Evolutionary conservation across 37 sponge, comb jelly and placozoan species (phyloP), one percentile per base, ranked within the genome.

Genomic region (Halisarca cf. caerulea): DNA sequence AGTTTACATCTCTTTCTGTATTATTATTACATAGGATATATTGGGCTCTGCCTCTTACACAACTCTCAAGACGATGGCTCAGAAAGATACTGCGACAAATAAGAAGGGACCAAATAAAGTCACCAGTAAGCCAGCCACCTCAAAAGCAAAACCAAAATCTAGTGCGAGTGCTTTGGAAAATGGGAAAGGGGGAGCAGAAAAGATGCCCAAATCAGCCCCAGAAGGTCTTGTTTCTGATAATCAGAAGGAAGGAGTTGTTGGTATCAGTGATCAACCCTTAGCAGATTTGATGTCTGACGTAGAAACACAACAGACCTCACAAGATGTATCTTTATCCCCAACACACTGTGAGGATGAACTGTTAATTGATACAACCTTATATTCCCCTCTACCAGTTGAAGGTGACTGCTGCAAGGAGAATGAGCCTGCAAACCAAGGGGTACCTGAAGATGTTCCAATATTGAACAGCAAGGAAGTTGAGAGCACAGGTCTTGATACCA

Each of bases 251-350:
- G 40, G 23, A 28, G 18, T 7, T 30, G 64, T 28, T 15, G 5
- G 18, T 7, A n/a, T 28, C 30, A 30, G 30, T 30, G 64, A 62
- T 7, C 15, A 8, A 15, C 7, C 64, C 64, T 51, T 58, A 34
- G 9, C 9, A 36, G 27, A 37, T 34, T 36, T 6, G 35, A 38
- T 57, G 44, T 72, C 38, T 21, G 20, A 25, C 60, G 39, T 83
- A 33, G 84, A 58, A 53, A 87, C 61, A 9, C 39, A 34, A 6
- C 55, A 80, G 34, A 83, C 87, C 23, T 87, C 91, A 14, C 33
- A 84, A 41, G 47, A 42, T 43, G 91, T 91, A 21, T 87, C 91
- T 30, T 59, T 71, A n/a, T 87, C 87, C 7, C 86, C 91, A 11
- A 70, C 84, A 41, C 66, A 43, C 0, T 82, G 88, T 25, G 91